Percentiles rank a stretch among this genome's conserved stretches.
Evolutionary conservation across 2,888 invertebrate genomes (phyloP).

Genomic region (Platycnemis pennipes): DNA sequence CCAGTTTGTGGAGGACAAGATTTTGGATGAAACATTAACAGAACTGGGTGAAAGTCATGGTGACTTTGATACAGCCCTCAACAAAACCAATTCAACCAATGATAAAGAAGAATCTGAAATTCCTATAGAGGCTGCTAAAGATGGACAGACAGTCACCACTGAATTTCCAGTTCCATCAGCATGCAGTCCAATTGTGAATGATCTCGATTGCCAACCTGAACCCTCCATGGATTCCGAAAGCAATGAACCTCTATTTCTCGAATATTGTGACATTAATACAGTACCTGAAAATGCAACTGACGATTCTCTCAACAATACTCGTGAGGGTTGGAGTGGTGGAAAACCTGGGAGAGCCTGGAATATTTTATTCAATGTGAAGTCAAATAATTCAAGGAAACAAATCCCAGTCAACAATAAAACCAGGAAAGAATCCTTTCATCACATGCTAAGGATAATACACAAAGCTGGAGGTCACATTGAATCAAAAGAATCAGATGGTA

Average conservation of each 20-base stretch:
- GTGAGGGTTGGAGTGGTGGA: slow-evolving; percentile 47
- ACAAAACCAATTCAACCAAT: neutral
- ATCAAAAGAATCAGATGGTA: slow-evolving; percentile 53
- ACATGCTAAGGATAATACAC: slow-evolving; percentile 53
- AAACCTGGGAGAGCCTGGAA: slow-evolving; percentile 55
- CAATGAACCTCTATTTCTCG: neutral
- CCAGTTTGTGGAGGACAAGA: neutral
- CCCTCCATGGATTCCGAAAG: neutral
- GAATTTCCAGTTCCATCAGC: neutral
- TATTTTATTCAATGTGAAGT: neutral
- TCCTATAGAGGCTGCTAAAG: neutral
- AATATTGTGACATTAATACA: neutral
- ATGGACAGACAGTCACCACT: neutral
- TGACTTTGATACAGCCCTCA: neutral
- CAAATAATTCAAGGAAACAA: neutral
- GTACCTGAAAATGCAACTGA: neutral
- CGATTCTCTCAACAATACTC: neutral
- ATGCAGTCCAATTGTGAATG: slow-evolving; percentile 3
- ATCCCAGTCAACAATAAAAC: neutral
- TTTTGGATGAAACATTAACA: neutral
- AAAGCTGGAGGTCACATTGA: slow-evolving; percentile 60
- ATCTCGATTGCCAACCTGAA: slow-evolving; percentile 28
- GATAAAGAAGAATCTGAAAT: slow-evolving; percentile 10
- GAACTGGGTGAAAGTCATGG: slow-evolving; percentile 4
- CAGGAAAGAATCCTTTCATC: slow-evolving; percentile 25